These are phyloP conservation scores for Galeruca laticollis DNA, from an alignment of 2,888 invertebrate genomes.

Conservation along the genomic window DNA sequence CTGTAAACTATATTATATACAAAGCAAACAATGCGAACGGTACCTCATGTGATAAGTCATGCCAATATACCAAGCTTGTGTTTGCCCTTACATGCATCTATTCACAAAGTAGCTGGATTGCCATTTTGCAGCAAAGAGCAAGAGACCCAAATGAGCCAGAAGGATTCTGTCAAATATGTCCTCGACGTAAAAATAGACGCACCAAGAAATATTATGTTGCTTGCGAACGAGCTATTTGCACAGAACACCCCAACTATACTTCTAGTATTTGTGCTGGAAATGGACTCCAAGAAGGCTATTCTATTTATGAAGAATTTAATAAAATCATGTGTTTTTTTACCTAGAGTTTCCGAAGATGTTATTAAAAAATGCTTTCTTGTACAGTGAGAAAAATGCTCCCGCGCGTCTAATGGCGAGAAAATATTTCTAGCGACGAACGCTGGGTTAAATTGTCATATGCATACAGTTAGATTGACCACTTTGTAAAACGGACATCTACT, in stretches of 20 bases:
- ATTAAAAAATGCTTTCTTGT: no score
- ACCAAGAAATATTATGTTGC: constrained; percentile 11
- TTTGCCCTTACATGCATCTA: background rate
- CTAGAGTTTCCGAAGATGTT: no score
- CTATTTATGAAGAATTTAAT: no score
- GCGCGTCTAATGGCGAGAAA: no score
- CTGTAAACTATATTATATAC: constrained; percentile 9
- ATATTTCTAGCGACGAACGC: no score
- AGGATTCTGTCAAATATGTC: constrained; percentile 8
- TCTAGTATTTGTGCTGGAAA: no score
- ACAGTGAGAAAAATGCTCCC: no score
- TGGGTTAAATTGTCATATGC: no score
- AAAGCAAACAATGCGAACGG: constrained; percentile 9
- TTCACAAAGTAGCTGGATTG: constrained; percentile 4
- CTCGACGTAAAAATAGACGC: constrained; percentile 11
- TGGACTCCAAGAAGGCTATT: constrained; percentile 2
- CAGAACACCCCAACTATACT: constrained; percentile 13
- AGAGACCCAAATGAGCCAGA: constrained; percentile 12
- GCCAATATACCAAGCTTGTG: constrained; percentile 11
- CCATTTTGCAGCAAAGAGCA: constrained; percentile 4
- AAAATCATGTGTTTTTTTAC: no score
- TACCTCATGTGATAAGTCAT: constrained; percentile 10
- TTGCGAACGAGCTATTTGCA: constrained; percentile 16
- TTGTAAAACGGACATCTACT: no score
- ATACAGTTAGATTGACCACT: no score